These are phyloP conservation scores for Phainopepla nitens DNA, from an alignment of 2,113 vertebrate species.

Conservation along the genomic window DNA sequence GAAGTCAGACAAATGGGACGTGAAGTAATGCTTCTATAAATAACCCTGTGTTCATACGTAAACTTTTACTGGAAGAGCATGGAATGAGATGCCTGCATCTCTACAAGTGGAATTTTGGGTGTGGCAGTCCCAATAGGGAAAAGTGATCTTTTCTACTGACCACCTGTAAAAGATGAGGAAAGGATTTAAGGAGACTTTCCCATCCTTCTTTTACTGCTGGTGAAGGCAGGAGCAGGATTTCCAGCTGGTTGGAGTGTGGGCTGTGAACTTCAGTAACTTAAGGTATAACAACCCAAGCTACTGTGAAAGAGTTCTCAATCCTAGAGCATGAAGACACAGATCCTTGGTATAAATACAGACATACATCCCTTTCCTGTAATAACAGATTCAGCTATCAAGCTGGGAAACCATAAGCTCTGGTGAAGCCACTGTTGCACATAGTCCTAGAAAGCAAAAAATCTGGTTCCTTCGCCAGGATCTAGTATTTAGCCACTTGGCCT, in stretches of 20 bases:
- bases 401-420: neutral
- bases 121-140: neutral
- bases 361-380: neutral
- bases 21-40: conserved; percentile 59
- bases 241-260: neutral
- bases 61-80: conserved; percentile 25
- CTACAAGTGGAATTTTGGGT: neutral
- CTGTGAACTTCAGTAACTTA: neutral
- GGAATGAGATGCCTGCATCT: conserved; percentile 31
- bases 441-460: conserved; percentile 43
- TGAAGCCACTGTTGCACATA: neutral
- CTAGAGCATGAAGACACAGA: neutral
- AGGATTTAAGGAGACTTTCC: neutral
- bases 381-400: neutral
- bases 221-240: neutral
- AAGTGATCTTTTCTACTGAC: neutral
- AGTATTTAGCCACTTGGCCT: conserved; percentile 20
- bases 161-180: neutral
- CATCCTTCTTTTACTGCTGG: neutral
- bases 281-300: neutral
- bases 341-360: neutral
- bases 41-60: conserved; percentile 19
- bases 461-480: neutral
- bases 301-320: neutral
- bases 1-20: neutral